phyloP scores from a whole-genome alignment of 2,888 invertebrate species.

The Chrysotoxum bicinctum region DNA sequence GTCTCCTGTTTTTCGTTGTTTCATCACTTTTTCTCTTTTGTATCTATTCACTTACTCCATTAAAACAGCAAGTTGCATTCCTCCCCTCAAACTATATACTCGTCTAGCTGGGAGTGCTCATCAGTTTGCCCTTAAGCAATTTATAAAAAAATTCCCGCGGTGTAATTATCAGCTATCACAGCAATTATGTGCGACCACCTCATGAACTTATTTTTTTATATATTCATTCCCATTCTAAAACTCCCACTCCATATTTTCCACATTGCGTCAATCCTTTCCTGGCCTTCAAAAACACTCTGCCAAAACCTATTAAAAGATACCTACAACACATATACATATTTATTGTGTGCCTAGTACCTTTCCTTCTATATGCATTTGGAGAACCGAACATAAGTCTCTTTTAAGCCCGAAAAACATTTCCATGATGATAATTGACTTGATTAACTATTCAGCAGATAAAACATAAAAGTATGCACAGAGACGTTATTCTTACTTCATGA shows the following conservation, averaged over 20 bases:
- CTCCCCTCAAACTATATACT: no score
- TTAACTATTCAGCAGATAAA: constrained; percentile 56
- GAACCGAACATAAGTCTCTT: not conserved
- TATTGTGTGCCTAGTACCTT: not conserved
- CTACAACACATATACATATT: not conserved
- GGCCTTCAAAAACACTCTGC: constrained; percentile 15
- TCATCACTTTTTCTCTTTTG: no score
- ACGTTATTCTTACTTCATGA: constrained; percentile 38
- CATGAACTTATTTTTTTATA: not conserved
- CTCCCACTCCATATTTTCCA: not conserved
- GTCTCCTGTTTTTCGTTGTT: no score
- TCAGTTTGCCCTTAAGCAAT: no score
- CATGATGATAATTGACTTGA: constrained; percentile 57
- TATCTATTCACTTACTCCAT: no score
- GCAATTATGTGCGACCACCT: not conserved
- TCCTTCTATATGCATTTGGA: not conserved
- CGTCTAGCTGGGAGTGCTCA: no score
- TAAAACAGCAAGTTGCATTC: no score
- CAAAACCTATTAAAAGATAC: constrained; percentile 47
- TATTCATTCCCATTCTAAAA: not conserved
- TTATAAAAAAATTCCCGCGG: no score
- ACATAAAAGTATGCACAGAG: constrained; percentile 41
- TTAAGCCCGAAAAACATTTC: constrained; percentile 43
- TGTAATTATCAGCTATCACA: not conserved
- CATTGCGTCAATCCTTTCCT: constrained; percentile 37